These are phyloP conservation scores for Ovis aries DNA, from an alignment of 2,113 vertebrate genomes.

Conservation along the genomic window DNA sequence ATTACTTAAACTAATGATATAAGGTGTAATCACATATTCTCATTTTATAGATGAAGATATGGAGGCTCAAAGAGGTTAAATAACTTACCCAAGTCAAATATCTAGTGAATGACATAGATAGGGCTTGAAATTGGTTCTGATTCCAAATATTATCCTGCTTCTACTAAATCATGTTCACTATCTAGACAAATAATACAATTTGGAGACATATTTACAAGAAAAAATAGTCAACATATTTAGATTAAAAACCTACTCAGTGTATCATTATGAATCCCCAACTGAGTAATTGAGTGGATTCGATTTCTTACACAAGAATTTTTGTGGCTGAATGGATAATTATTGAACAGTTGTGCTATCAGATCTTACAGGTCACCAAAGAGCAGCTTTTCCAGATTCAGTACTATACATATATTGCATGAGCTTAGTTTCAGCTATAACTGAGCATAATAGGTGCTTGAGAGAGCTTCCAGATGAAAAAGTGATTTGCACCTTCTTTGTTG, in stretches of 20 bases:
- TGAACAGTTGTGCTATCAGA: background rate
- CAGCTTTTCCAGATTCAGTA: background rate
- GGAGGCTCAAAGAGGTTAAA: background rate
- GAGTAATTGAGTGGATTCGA: constrained; percentile 33
- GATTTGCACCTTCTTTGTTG: background rate
- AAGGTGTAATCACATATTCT: background rate
- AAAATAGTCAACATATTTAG: constrained; percentile 38
- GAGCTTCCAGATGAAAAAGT: background rate
- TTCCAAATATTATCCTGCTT: background rate
- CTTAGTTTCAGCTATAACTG: background rate
- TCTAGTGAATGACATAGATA: background rate
- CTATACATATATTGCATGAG: background rate
- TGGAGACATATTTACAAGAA: constrained; percentile 12
- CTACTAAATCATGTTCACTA: background rate
- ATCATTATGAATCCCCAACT: constrained; percentile 24
- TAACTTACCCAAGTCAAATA: background rate
- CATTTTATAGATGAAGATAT: constrained; percentile 23
- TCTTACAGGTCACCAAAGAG: background rate
- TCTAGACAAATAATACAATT: constrained; percentile 23
- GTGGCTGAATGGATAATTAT: constrained; percentile 42
- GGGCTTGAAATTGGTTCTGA: constrained; percentile 13
- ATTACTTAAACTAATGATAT: background rate
- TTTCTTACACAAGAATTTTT: constrained; percentile 33
- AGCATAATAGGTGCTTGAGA: background rate
- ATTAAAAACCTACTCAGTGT: constrained; percentile 37